A percentile compares a stretch with the other conserved stretches of the same genome.
These are phyloP conservation scores for Myotis planiceps DNA, from an alignment of 2,797 vertebrate genomes.

Conservation along the genomic window DNA sequence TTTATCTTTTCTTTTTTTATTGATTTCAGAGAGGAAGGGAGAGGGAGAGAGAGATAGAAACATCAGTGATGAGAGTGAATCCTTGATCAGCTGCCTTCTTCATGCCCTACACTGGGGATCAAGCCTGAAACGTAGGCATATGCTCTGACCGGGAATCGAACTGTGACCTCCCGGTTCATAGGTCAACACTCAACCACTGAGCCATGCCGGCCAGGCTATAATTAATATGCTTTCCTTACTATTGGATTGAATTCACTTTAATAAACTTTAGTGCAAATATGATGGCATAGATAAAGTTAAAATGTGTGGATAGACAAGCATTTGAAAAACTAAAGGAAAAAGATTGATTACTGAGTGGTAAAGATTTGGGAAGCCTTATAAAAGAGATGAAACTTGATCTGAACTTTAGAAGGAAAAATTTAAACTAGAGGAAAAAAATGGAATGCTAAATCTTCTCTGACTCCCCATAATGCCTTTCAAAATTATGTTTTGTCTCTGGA, in stretches of 20 bases:
- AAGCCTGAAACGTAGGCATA: too few species aligned
- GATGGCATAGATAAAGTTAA: neutral
- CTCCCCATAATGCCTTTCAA: too few species aligned
- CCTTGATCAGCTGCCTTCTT: too few species aligned
- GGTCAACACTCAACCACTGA: too few species aligned
- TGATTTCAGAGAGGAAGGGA: neutral
- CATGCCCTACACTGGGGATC: too few species aligned
- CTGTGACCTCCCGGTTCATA: too few species aligned
- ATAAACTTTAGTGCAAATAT: neutral
- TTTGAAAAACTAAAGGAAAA: neutral
- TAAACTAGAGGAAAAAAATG: neutral
- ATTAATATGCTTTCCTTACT: neutral
- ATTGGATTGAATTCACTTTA: neutral
- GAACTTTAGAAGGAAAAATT: constrained; percentile 25
- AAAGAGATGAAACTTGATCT: neutral
- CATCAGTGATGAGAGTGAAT: too few species aligned
- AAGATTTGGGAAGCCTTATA: neutral
- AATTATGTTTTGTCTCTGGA: too few species aligned
- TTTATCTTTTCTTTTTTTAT: neutral
- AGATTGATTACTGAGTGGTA: neutral
- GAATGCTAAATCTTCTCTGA: too few species aligned
- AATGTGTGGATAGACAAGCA: neutral
- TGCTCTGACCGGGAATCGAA: too few species aligned
- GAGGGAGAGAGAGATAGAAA: neutral
- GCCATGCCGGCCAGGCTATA: too few species aligned